Evolutionary conservation across 2,113 vertebrate genomes (phyloP).

Genomic region (Sylvicapra grimmia): DNA sequence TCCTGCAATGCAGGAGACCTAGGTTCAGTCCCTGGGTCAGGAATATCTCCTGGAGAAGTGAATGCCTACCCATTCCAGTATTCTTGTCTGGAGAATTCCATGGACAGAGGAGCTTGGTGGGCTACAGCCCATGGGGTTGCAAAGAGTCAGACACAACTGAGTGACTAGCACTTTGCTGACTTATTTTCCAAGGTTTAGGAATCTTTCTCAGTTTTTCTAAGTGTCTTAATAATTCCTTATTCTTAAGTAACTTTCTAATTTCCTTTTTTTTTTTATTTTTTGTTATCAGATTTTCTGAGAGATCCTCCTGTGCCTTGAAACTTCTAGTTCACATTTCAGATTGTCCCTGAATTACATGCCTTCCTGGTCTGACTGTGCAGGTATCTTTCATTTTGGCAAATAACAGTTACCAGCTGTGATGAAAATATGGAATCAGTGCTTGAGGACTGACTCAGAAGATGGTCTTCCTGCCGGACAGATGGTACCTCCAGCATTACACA

Average conservation of each 20-base stretch:
- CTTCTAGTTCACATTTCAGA: not conserved
- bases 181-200: not conserved
- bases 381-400: conserved; percentile 57
- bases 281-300: not conserved
- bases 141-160: not conserved
- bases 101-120: not conserved
- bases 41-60: not conserved
- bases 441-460: conserved; percentile 17
- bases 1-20: not conserved
- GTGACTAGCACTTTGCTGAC: not conserved
- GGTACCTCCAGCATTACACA: conserved; percentile 54
- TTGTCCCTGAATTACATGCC: not conserved
- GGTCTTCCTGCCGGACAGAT: conserved; percentile 67
- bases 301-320: not conserved
- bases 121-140: not conserved
- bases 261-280: not conserved
- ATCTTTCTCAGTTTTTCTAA: not conserved
- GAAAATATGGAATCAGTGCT: conserved; percentile 32
- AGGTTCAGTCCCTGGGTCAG: not conserved
- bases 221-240: not conserved
- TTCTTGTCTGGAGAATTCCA: not conserved
- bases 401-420: conserved; percentile 54
- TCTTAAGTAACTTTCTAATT: not conserved
- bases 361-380: not conserved
- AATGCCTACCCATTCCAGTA: not conserved